Percentiles rank a stretch among this genome's conserved stretches.
Conservation (phyloP, 2,113 vertebrate genomes). For the Oriolus oriolus region DNA sequence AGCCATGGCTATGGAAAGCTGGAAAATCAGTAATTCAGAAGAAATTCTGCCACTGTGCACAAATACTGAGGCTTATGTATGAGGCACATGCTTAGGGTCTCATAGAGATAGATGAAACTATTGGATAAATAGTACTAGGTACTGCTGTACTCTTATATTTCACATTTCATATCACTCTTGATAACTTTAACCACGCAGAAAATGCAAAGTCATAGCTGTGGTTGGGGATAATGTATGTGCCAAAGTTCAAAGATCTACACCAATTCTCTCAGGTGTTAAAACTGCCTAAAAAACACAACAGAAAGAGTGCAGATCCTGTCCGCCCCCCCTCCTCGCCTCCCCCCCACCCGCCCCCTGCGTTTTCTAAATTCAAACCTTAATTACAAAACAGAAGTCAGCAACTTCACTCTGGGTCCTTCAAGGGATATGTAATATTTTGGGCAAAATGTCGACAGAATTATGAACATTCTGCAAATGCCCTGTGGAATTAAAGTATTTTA, state of each 20-base stretch:
- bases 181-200: not conserved
- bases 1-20: not conserved
- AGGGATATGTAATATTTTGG: not conserved
- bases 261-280: not conserved
- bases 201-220: not conserved
- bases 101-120: not conserved
- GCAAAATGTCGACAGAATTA: not conserved
- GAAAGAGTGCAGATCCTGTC: not conserved
- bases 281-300: not conserved
- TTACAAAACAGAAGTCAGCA: not conserved
- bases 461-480: not conserved
- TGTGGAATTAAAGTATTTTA: not conserved
- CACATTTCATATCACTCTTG: not conserved
- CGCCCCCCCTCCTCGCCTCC: no score
- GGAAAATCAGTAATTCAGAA: not conserved
- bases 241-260: not conserved
- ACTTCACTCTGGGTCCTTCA: not conserved
- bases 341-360: fast-evolving
- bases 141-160: not conserved
- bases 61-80: not conserved
- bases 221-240: not conserved
- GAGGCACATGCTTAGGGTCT: not conserved
- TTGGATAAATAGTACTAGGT: not conserved
- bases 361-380: not conserved
- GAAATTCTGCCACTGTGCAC: not conserved